A percentile compares a stretch with the other conserved stretches of the same genome.
Evolutionary conservation across 2,797 vertebrate genomes (phyloP).

Genomic region (Chaenodraco wilsoni): DNA sequence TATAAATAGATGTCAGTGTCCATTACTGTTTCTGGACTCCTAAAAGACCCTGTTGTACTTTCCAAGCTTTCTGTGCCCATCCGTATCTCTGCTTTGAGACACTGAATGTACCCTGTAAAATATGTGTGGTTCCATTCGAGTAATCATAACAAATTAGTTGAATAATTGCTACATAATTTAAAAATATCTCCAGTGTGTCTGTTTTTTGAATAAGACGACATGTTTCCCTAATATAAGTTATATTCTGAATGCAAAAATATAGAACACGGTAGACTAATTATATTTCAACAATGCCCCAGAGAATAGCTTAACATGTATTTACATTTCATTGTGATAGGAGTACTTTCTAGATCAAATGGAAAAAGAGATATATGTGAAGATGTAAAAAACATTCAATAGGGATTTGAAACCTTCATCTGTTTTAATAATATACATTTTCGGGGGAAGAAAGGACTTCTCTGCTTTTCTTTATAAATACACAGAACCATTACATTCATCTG

Average conservation of each 20-base stretch:
- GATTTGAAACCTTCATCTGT: neutral
- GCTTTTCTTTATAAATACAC: constrained; percentile 12
- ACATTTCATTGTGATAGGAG: neutral
- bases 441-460: neutral
- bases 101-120: constrained; percentile 16
- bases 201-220: neutral
- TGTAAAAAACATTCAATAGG: neutral
- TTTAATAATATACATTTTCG: neutral
- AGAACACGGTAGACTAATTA: too few relatives aligned
- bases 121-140: neutral
- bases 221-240: neutral
- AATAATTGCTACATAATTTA: too few relatives aligned
- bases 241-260: neutral
- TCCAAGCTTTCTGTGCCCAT: constrained; percentile 44
- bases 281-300: neutral
- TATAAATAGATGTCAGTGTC: constrained; percentile 75
- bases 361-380: neutral
- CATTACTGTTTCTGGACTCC: constrained; percentile 64
- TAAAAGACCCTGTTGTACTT: constrained; percentile 66
- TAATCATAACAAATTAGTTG: neutral
- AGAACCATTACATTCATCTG: constrained; percentile 45
- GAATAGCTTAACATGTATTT: neutral
- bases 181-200: neutral
- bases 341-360: neutral
- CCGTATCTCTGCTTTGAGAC: constrained; percentile 45